Base-by-base conservation (phyloP, 2,888 invertebrate genomes). In the Bhutanitis thaidina region DNA sequence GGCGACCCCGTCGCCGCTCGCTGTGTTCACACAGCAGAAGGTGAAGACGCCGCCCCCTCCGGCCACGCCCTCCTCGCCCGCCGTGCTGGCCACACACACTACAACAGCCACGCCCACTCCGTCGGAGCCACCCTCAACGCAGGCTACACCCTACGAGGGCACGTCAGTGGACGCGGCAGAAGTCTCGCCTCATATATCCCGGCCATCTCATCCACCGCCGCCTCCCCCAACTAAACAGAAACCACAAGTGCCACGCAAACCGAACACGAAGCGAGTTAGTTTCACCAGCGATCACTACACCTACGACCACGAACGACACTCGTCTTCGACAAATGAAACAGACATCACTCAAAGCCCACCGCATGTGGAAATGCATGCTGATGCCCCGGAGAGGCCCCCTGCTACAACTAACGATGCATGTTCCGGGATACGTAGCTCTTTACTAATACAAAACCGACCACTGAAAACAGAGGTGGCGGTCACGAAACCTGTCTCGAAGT, bases 211-310 rank as follows among this genome's bases (percentile, higher is more conserved):
- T 48, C 62, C 52, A 53, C 66, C 64, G 53, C 62, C 60, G 55
- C 71, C 67, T 54, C 79, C 77, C 46, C 74, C 80, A 27, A 60
- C 53, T 71, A 80, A 77, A 79, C 81, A 71, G 70, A 86, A 82
- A 74, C 89, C 85, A 56, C 84, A 77, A 79, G 86, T 88, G 70
- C 86, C 88, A 48, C 83, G 83, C 61, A 89, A 88, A 77, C 88
- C 88, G 60, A 82, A 80, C 58, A 74, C 69, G 67, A 89, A 89
- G 68, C 85, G 88, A 87, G 88, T 89, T 86, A 89, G 88, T 89
- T 89, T 89, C 80, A 82, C 73, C 53, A 70, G 74, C 68, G 82
- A 84, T 54, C 64, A 74, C 53, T 65, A 67, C 60, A 69, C 12
- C 34, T 12, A 77, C 60, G 73, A 73, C 61, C 61, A 66, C 58